A percentile compares a stretch with the other conserved stretches of the same genome.
Conservation (phyloP, 1,140 invertebrate species). For the Nymphalis io region DNA sequence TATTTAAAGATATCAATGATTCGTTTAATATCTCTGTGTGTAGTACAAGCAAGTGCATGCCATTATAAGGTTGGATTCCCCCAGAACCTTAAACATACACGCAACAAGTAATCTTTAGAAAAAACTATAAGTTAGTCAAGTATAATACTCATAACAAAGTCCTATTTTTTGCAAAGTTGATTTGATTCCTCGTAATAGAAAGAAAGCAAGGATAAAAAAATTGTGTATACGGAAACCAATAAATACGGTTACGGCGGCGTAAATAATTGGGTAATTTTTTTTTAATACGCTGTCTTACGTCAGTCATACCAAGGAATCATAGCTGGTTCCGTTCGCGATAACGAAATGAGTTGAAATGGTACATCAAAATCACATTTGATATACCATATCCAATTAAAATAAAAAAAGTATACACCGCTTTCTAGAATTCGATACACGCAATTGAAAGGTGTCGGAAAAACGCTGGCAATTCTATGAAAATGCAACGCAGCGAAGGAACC, state of each 20-base stretch:
- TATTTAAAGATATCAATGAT: not conserved
- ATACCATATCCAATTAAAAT: constrained; percentile 60
- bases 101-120: not conserved
- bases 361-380: constrained; percentile 32
- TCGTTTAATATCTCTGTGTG: not conserved
- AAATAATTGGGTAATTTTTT: constrained; percentile 33
- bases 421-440: constrained; percentile 78
- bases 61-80: not conserved
- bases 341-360: constrained; percentile 27
- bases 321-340: constrained; percentile 38
- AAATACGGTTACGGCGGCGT: constrained; percentile 31
- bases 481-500: constrained; percentile 72
- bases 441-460: constrained; percentile 79
- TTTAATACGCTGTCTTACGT: constrained; percentile 37
- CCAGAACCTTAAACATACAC: not conserved
- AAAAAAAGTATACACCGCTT: constrained; percentile 68
- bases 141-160: constrained; percentile 12
- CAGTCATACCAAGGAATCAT: constrained; percentile 30
- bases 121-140: constrained; percentile 3
- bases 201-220: constrained; percentile 24
- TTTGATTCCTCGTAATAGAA: constrained; percentile 10
- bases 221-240: constrained; percentile 30
- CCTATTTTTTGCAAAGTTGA: constrained; percentile 11
- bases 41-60: not conserved
- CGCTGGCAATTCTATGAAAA: constrained; percentile 77